Evolutionary conservation across 1,140 invertebrate species (phyloP).

Genomic region (Tyrophagus putrescentiae): DNA sequence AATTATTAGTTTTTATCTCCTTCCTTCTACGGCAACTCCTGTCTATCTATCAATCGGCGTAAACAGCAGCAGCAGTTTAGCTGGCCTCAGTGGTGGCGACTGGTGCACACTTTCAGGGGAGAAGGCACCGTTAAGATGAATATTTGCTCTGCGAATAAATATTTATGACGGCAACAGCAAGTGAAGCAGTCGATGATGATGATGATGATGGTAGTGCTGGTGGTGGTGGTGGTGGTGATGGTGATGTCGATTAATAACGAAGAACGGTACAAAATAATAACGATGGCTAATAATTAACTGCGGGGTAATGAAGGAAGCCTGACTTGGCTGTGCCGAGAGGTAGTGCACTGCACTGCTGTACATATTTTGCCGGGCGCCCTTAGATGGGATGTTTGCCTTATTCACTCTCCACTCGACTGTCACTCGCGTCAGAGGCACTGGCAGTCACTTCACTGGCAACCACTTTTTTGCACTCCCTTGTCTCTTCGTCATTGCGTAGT

Average conservation of each 20-base stretch:
- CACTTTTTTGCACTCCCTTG: too few relatives aligned
- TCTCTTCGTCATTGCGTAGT: background rate
- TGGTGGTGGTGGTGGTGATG: too few relatives aligned
- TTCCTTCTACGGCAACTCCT: background rate
- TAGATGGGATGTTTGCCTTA: conserved; percentile 14
- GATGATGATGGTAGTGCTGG: background rate
- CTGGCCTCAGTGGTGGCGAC: too few relatives aligned
- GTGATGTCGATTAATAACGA: too few relatives aligned
- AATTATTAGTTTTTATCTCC: background rate
- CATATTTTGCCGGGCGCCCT: background rate
- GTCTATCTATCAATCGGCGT: conserved; percentile 8
- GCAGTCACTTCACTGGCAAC: too few relatives aligned
- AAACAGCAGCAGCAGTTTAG: background rate
- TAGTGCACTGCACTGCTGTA: background rate
- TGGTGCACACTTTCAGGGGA: too few relatives aligned
- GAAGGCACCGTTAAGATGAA: background rate
- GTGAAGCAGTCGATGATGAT: background rate
- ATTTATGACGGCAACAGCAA: conserved; percentile 7
- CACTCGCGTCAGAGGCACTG: background rate
- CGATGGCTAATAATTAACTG: conserved; percentile 6
- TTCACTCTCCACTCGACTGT: background rate
- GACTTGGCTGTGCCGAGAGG: too few relatives aligned
- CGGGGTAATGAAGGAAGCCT: conserved; percentile 6
- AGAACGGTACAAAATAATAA: too few relatives aligned
- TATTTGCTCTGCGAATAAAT: conserved; percentile 14